These are phyloP conservation scores for Drosophila mimica DNA, from an alignment of 2,888 invertebrate genomes.

Conservation along the genomic window DNA sequence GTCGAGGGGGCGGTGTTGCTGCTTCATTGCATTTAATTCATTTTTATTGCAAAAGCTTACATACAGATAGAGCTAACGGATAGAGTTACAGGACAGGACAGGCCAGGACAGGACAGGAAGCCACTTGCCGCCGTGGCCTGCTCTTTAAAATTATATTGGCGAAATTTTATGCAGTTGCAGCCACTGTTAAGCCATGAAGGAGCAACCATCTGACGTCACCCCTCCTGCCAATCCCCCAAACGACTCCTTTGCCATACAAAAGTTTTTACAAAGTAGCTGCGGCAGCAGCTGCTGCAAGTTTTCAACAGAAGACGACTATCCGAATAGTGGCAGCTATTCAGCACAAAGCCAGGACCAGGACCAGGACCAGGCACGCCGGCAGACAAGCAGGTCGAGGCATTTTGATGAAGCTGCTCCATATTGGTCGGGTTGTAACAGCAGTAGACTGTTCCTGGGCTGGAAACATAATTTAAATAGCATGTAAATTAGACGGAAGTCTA, in stretches of 20 bases:
- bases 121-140: conserved; percentile 69
- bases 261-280: conserved; percentile 79
- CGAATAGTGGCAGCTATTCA: conserved; percentile 46
- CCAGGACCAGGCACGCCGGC: conserved; percentile 31
- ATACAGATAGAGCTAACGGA: conserved; percentile 65
- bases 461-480: conserved; percentile 81
- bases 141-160: conserved; percentile 81
- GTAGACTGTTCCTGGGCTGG: conserved; percentile 25
- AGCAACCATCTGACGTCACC: conserved; percentile 28
- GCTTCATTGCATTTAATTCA: conserved; percentile 81
- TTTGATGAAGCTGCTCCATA: conserved; percentile 77
- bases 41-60: conserved; percentile 80
- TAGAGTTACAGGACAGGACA: conserved; percentile 25
- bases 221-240: conserved; percentile 2
- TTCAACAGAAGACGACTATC: conserved; percentile 55
- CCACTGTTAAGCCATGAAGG: conserved; percentile 40
- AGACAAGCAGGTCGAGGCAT: conserved; percentile 56
- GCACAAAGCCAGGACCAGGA: conserved; percentile 39
- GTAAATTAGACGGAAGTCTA: conserved; percentile 81
- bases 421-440: conserved; percentile 42
- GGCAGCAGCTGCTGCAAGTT: conserved; percentile 74
- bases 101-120: conserved; percentile 48
- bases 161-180: conserved; percentile 76
- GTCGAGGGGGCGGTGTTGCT: conserved; percentile 46
- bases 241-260: conserved; percentile 53